Percentiles rank a stretch among this genome's conserved stretches.
phyloP scores from a whole-genome alignment of 2,797 vertebrate species.

The Xenops minutus region DNA sequence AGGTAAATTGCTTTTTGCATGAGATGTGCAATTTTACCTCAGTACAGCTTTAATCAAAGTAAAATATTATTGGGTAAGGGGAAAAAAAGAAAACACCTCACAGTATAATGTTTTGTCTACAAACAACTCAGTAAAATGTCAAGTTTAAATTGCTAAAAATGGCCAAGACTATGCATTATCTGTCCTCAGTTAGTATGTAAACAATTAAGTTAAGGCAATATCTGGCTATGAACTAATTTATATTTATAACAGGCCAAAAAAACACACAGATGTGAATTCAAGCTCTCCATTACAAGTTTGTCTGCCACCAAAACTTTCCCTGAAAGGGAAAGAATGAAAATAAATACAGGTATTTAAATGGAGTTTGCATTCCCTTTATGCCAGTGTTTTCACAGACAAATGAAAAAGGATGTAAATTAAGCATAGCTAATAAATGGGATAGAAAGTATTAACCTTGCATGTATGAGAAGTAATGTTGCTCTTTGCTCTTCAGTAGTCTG shows the following conservation, averaged over 20 bases:
- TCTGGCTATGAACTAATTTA: neutral
- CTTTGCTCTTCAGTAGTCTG: neutral
- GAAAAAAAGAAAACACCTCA: neutral
- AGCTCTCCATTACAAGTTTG: constrained; percentile 15
- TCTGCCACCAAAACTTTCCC: constrained; percentile 2
- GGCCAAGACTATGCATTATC: neutral
- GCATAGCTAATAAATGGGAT: neutral
- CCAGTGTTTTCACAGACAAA: constrained; percentile 1
- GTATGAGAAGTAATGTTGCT: neutral
- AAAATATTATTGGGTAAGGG: constrained; percentile 30
- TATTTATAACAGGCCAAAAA: neutral
- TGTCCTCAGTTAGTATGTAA: constrained; percentile 35
- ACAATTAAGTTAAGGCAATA: neutral
- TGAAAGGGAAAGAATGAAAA: constrained; percentile 25
- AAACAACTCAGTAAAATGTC: constrained; percentile 41
- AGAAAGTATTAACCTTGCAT: constrained; percentile 21
- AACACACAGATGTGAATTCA: neutral
- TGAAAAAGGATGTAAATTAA: constrained; percentile 40
- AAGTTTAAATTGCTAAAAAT: constrained; percentile 55
- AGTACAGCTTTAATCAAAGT: constrained; percentile 71
- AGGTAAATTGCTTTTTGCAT: constrained; percentile 63
- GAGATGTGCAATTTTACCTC: constrained; percentile 58
- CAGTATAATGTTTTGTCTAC: constrained; percentile 52
- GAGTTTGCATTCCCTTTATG: neutral
- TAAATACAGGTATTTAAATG: constrained; percentile 28